These are phyloP conservation scores for Drosophila serrata DNA, from an alignment of 1,140 invertebrate genomes.

Conservation along the genomic window DNA sequence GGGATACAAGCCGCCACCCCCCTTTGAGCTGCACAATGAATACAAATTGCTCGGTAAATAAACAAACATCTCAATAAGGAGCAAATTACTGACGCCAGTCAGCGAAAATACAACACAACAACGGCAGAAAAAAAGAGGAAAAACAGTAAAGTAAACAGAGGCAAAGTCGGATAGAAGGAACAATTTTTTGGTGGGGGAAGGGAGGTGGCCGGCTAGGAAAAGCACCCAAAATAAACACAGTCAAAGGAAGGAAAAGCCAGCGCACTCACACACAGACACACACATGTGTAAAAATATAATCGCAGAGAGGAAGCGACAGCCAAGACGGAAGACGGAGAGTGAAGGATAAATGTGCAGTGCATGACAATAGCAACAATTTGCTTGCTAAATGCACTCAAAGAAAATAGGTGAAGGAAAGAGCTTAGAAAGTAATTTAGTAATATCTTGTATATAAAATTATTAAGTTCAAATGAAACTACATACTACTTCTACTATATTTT, in stretches of 20 bases:
- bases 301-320: constrained; percentile 17
- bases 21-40: constrained; percentile 72
- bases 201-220: constrained; percentile 16
- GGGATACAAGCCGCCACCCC: constrained; percentile 25
- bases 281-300: constrained; percentile 62
- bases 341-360: constrained; percentile 53
- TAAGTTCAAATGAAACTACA: not conserved
- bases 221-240: constrained; percentile 72
- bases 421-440: too few species aligned
- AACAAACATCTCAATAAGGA: constrained; percentile 84
- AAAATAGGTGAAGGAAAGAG: not conserved
- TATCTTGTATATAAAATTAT: too few species aligned
- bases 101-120: constrained; percentile 71
- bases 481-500: not conserved
- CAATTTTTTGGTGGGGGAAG: not conserved
- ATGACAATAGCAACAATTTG: constrained; percentile 82
- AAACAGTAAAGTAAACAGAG: constrained; percentile 39
- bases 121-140: constrained; percentile 2
- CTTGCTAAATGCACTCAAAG: constrained; percentile 14
- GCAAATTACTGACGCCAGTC: constrained; percentile 81
- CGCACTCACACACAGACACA: constrained; percentile 12
- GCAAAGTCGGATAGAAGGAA: constrained; percentile 17
- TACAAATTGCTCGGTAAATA: constrained; percentile 84
- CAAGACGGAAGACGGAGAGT: constrained; percentile 5
- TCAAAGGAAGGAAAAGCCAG: constrained; percentile 43